Evolutionary conservation across 2,797 vertebrate genomes (phyloP), one percentile per base, ranked within the genome.

Genomic region (Melanotaenia boesemani): DNA sequence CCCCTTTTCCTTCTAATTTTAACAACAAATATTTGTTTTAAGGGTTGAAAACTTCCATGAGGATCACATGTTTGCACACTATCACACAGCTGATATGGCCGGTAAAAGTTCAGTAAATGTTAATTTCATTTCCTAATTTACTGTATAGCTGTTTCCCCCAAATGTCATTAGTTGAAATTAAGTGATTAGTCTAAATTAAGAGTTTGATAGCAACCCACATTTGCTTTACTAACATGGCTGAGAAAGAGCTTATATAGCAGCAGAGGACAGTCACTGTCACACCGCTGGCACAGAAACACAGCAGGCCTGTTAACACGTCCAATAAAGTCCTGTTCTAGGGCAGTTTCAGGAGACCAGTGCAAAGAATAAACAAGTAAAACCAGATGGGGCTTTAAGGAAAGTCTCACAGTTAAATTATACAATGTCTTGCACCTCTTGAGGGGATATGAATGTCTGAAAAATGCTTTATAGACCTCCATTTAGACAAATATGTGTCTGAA

Each of bases 61-160:
- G 37, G 13, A 74, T 89, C 77, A 84, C 80, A 70, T 82, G 82
- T 5, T 65, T 63, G 24, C 20, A 58, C 68, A 76, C 13, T 39
- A 74, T 83, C 77, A 85, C 72, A 72, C 70, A 67, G 39, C 20
- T 32, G 67, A 67, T 66, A 62, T 11, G n/a, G 60, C 56, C 24
- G 32, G 22, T 74, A 44, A 52, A 77, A 36, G 34, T 72, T 71
- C 54, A 22, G 74, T 72, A 68, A 86, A 84, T 58, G 67, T 64
- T 88, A 83, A 92, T 39, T 64, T 89, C 0, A 72, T 91, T 92
- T 87, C 54, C 81, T 62, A 59, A 83, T 88, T 82, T 56, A 71
- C 67, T 1, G 11, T 55, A 76, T 16, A 71, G 55, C 58, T 71
- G 12, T 13, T 83, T 83, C 46, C 71, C 15, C 0, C 63, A 18